Conservation (phyloP, 2,113 vertebrate genomes). For the Isurus oxyrinchus region DNA sequence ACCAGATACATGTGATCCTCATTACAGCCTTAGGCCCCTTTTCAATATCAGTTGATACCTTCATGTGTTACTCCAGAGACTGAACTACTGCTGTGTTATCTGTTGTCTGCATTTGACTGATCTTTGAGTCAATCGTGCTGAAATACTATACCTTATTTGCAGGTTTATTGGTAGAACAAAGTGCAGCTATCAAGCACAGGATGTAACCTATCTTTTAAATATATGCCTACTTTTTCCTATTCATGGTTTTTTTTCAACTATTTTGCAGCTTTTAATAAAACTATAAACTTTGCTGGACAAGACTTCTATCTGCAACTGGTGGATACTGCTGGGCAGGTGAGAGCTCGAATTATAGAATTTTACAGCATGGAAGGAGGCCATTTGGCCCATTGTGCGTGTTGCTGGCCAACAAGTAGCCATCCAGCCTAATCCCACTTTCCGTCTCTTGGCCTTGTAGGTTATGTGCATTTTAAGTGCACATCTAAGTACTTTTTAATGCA, state of each 20-base stretch:
- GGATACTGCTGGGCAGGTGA: conserved; percentile 76
- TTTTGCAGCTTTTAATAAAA: conserved; percentile 67
- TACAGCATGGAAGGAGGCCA: not conserved
- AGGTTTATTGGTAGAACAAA: not conserved
- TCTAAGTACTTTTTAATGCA: not conserved
- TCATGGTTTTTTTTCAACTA: conserved; percentile 33
- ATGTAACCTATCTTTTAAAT: not conserved
- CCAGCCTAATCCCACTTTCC: not conserved
- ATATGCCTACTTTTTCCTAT: not conserved
- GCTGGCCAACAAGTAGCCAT: not conserved
- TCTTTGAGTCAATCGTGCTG: not conserved
- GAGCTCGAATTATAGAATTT: not conserved
- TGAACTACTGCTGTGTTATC: not conserved
- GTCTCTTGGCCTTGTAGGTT: not conserved
- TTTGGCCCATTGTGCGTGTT: no score
- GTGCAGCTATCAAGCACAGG: not conserved
- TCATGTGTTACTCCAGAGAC: not conserved
- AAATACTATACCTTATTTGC: not conserved
- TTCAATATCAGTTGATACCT: not conserved
- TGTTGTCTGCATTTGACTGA: not conserved
- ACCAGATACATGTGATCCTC: not conserved
- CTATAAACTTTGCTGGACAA: conserved; percentile 66
- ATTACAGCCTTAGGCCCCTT: not conserved
- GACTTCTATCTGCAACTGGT: conserved; percentile 79
- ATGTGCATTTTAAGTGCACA: not conserved